A percentile compares a stretch with the other conserved stretches of the same genome.
These are phyloP conservation scores for Gandaritis pyraliata DNA, from an alignment of 2,888 invertebrate genomes.

Conservation along the genomic window DNA sequence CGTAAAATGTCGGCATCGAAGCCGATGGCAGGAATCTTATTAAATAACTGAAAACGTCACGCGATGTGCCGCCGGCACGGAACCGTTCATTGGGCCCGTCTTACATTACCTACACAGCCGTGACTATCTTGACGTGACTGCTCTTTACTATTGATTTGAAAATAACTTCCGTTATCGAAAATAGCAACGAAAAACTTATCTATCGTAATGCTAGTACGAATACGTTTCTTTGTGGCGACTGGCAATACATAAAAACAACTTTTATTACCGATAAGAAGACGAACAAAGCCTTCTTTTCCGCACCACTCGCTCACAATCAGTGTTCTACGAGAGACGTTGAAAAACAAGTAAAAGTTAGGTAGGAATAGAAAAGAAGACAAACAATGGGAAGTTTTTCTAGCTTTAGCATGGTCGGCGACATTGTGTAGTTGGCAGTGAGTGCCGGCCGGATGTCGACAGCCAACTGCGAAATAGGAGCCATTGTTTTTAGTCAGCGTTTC, in stretches of 20 bases:
- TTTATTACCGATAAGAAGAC: slow-evolving; percentile 31
- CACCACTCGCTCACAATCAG: slow-evolving; percentile 51
- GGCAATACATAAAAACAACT: slow-evolving; percentile 30
- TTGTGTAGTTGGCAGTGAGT: slow-evolving; percentile 67
- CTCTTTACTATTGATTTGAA: slow-evolving; percentile 45
- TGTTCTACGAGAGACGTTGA: slow-evolving; percentile 55
- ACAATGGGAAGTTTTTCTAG: slow-evolving; percentile 72
- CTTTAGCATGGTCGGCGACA: slow-evolving; percentile 66
- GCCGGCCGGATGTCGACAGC: slow-evolving; percentile 59
- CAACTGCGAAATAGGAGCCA: slow-evolving; percentile 65
- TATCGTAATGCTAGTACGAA: slow-evolving; percentile 7
- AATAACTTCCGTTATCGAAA: slow-evolving; percentile 34
- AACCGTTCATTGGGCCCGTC: slow-evolving; percentile 35
- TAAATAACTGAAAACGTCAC: slow-evolving; percentile 70
- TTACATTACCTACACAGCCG: slow-evolving; percentile 37
- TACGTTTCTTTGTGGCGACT: slow-evolving; percentile 12
- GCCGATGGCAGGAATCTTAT: slow-evolving; percentile 57
- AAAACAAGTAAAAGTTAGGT: slow-evolving; percentile 66
- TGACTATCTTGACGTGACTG: slow-evolving; percentile 50
- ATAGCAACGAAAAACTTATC: slow-evolving; percentile 17
- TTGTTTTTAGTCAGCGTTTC: slow-evolving; percentile 70
- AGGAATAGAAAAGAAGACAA: slow-evolving; percentile 54
- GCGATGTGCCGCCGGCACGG: slow-evolving; percentile 61
- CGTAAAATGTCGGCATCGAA: slow-evolving; percentile 48
- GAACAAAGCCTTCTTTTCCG: slow-evolving; percentile 43